These are phyloP conservation scores for Vanessa atalanta DNA, from an alignment of 1,140 invertebrate genomes.

Conservation along the genomic window DNA sequence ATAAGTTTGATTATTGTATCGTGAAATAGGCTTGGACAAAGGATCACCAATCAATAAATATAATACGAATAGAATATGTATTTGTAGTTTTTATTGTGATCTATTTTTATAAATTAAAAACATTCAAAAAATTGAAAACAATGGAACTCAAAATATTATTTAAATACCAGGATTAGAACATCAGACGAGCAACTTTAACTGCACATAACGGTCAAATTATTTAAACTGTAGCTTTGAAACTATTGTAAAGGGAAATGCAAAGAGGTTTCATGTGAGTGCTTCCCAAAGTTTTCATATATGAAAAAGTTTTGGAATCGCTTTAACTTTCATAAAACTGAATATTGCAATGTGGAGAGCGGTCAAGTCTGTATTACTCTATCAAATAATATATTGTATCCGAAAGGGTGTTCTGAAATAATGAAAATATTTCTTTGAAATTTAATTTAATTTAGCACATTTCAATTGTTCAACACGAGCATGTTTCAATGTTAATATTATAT, in stretches of 20 bases:
- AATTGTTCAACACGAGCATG: too few species aligned
- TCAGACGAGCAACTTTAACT: not conserved
- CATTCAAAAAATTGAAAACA: not conserved
- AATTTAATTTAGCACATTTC: too few species aligned
- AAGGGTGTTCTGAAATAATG: not conserved
- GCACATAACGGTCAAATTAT: not conserved
- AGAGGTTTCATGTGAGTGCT: constrained; percentile 22
- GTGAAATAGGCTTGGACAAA: too few species aligned
- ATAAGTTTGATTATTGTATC: too few species aligned
- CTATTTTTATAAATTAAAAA: too few species aligned
- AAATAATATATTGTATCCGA: constrained; percentile 12
- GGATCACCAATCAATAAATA: too few species aligned
- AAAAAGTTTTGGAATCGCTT: constrained; percentile 15
- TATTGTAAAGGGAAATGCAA: constrained; percentile 20
- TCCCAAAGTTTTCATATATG: constrained; percentile 22
- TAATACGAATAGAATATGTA: too few species aligned
- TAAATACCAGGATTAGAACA: not conserved
- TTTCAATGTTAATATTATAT: too few species aligned
- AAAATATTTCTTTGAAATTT: not conserved
- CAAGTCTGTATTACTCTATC: constrained; percentile 13
- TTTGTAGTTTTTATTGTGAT: too few species aligned
- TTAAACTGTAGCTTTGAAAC: constrained; percentile 15
- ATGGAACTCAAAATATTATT: not conserved
- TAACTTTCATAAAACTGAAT: constrained; percentile 21
- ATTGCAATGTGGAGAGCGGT: constrained; percentile 11